A percentile compares a stretch with the other conserved stretches of the same genome.
phyloP scores from a whole-genome alignment of 2,797 vertebrate species.

The Acipenser ruthenus region DNA sequence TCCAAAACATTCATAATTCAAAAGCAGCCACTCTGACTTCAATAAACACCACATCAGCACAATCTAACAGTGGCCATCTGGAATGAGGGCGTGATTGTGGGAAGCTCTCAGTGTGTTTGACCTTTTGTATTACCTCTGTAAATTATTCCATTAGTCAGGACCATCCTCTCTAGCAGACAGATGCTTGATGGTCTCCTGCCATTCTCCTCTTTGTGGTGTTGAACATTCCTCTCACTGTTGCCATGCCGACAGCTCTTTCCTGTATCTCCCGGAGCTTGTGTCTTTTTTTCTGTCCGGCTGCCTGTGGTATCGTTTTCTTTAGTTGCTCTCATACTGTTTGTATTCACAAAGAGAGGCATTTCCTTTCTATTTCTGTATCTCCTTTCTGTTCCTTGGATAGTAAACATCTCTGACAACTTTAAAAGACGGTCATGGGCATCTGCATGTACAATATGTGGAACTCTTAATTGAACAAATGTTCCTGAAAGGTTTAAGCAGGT shows the following conservation, averaged over 20 bases:
- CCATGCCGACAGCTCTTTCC: neutral
- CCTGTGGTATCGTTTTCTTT: neutral
- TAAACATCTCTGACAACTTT: too few relatives aligned
- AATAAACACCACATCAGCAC: too few relatives aligned
- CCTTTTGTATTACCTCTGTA: neutral
- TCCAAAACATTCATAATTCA: too few relatives aligned
- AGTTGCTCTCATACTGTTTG: neutral
- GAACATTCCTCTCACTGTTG: neutral
- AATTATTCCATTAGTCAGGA: too few relatives aligned
- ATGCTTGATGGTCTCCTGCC: neutral
- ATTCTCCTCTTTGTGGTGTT: neutral
- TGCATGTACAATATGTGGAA: too few relatives aligned
- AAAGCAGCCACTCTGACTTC: too few relatives aligned
- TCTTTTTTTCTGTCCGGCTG: neutral
- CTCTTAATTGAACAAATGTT: too few relatives aligned
- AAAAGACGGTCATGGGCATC: too few relatives aligned
- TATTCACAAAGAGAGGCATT: neutral
- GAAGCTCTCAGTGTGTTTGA: neutral
- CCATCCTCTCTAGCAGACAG: neutral
- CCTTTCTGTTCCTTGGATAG: neutral
- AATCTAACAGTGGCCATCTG: conserved; percentile 19
- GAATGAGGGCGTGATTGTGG: conserved; percentile 11
- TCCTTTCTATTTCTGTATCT: neutral
- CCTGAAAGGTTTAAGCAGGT: too few relatives aligned
- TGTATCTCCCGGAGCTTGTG: neutral